These are phyloP conservation scores for Gymnoscopelus braueri DNA, from an alignment of 2,797 vertebrate genomes.

Conservation along the genomic window DNA sequence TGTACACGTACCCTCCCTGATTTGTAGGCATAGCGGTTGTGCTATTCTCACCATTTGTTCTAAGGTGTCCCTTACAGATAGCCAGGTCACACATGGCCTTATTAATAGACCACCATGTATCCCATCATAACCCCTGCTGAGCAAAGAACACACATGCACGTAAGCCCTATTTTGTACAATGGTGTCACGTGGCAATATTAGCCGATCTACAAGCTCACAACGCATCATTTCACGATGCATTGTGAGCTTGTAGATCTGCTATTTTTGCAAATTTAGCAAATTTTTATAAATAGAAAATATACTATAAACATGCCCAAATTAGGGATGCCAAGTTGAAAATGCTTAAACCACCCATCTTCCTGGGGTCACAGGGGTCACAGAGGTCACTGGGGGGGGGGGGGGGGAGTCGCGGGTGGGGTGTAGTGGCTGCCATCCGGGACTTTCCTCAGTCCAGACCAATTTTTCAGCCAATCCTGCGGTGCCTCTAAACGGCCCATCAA, in stretches of 20 bases:
- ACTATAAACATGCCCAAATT: too few species aligned
- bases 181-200: too few species aligned
- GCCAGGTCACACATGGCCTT: constrained; percentile 25
- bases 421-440: neutral
- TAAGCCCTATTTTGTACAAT: too few species aligned
- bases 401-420: constrained; percentile 4
- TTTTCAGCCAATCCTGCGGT: constrained; percentile 62
- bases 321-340: too few species aligned
- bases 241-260: too few species aligned
- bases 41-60: constrained; percentile 59
- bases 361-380: neutral
- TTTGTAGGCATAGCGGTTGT: constrained; percentile 42
- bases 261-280: too few species aligned
- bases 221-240: too few species aligned
- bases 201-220: too few species aligned
- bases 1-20: constrained; percentile 28
- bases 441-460: constrained; percentile 22
- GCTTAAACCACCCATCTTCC: neutral
- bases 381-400: neutral
- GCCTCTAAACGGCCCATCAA: constrained; percentile 91
- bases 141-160: too few species aligned
- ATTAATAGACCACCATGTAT: neutral
- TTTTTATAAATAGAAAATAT: too few species aligned
- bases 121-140: neutral
- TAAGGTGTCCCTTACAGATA: constrained; percentile 34